Percentiles rank a stretch among this genome's conserved stretches.
These are phyloP conservation scores for Bubo bubo DNA, from an alignment of 2,113 vertebrate species.

Conservation along the genomic window DNA sequence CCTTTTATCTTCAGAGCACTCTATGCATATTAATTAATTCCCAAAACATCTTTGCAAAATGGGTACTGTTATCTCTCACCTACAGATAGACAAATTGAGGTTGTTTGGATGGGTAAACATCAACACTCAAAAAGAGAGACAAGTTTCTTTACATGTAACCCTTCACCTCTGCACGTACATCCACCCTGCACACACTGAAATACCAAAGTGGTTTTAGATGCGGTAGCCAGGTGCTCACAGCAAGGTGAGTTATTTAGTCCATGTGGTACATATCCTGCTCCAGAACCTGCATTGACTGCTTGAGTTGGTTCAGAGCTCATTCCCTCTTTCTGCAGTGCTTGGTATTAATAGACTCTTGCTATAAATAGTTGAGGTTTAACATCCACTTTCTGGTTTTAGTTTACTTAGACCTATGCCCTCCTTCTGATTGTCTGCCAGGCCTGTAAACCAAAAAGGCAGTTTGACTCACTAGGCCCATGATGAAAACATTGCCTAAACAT, in stretches of 20 bases:
- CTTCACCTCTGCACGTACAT: background rate
- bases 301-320: background rate
- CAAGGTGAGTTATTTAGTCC: background rate
- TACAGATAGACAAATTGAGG: background rate
- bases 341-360: background rate
- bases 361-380: slow-evolving; percentile 1
- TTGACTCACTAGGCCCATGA: background rate
- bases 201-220: background rate
- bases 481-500: slow-evolving; percentile 12
- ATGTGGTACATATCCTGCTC: background rate
- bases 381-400: background rate
- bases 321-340: background rate
- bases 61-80: slow-evolving; percentile 5
- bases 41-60: background rate
- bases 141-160: background rate
- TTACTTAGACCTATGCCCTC: background rate
- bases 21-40: background rate
- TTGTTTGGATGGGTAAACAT: background rate
- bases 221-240: background rate
- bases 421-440: slow-evolving; percentile 1
- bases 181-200: background rate
- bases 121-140: background rate
- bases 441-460: slow-evolving; percentile 6
- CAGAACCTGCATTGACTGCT: background rate
- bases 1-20: slow-evolving; percentile 15